Evolutionary conservation across 2,888 invertebrate genomes (phyloP).

Genomic region (Steinernema carpocapsae): DNA sequence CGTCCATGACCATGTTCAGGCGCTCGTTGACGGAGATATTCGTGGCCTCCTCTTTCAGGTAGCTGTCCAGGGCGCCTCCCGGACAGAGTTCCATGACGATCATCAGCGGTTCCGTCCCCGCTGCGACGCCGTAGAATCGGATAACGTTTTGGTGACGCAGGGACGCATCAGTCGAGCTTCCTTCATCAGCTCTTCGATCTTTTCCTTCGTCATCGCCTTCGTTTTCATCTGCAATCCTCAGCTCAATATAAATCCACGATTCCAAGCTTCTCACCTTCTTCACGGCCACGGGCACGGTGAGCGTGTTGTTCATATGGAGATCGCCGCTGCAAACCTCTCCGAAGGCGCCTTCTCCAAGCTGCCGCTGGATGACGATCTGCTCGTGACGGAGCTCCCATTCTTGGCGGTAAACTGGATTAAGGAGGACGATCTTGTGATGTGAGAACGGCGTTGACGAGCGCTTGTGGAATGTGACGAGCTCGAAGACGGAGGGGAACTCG

Average conservation of each 20-base stretch:
- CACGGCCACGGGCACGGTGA: slow-evolving; percentile 23
- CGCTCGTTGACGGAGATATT: slow-evolving; percentile 37
- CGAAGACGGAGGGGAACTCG: slow-evolving; percentile 36
- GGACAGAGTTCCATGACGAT: slow-evolving; percentile 93
- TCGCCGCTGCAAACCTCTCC: slow-evolving; percentile 39
- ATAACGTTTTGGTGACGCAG: slow-evolving; percentile 97
- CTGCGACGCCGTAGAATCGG: slow-evolving; percentile 91
- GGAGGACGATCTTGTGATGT: background rate
- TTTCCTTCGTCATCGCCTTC: slow-evolving; percentile 37
- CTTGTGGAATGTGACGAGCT: slow-evolving; percentile 35
- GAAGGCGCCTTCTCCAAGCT: slow-evolving; percentile 41
- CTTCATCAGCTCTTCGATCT: slow-evolving; percentile 52
- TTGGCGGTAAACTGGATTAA: slow-evolving; percentile 39
- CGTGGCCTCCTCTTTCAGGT: slow-evolving; percentile 30
- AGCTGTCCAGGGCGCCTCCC: slow-evolving; percentile 44
- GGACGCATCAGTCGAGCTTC: slow-evolving; percentile 93
- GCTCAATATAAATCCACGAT: too few species aligned
- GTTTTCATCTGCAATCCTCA: slow-evolving; percentile 40
- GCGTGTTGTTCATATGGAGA: background rate
- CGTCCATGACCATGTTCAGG: slow-evolving; percentile 39
- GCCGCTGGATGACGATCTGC: slow-evolving; percentile 6
- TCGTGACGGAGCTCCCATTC: slow-evolving; percentile 41
- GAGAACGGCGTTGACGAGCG: background rate
- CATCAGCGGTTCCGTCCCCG: slow-evolving; percentile 96
- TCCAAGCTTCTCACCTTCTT: slow-evolving; percentile 27